Conservation (phyloP, 2,797 vertebrate species). For the Astyanax mexicanus region DNA sequence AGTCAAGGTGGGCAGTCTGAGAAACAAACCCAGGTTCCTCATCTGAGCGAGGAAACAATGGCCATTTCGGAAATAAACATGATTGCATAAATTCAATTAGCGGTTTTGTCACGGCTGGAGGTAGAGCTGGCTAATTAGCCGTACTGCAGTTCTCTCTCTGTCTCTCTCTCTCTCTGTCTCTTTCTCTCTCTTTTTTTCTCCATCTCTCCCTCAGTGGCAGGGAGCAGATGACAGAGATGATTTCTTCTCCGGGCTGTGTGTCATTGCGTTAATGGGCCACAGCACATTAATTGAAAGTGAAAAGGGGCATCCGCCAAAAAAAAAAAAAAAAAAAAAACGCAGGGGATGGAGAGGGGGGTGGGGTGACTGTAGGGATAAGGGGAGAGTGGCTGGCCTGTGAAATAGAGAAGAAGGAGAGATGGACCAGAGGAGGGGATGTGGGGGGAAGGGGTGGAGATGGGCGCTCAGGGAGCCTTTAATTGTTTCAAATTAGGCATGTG, state of each 20-base stretch:
- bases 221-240: constrained; percentile 87
- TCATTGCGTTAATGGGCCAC: constrained; percentile 86
- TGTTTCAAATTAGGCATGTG: constrained; percentile 79
- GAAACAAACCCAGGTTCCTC: constrained; percentile 39
- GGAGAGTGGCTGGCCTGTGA: constrained; percentile 5
- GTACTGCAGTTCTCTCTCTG: constrained; percentile 55
- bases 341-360: constrained; percentile 43
- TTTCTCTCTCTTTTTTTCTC: neutral
- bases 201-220: constrained; percentile 74
- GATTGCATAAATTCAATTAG: constrained; percentile 93
- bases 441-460: neutral
- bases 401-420: constrained; percentile 22
- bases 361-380: constrained; percentile 37
- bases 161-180: neutral
- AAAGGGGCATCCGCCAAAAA: constrained; percentile 57
- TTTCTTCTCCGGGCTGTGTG: constrained; percentile 81
- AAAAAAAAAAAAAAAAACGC: constrained; percentile 14
- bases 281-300: constrained; percentile 76
- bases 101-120: constrained; percentile 84
- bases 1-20: constrained; percentile 45
- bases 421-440: neutral
- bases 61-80: constrained; percentile 87
- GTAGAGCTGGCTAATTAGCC: constrained; percentile 89
- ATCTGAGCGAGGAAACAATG: constrained; percentile 71
- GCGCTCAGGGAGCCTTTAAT: constrained; percentile 70